These are phyloP conservation scores for Euura lappo DNA, from an alignment of 1,140 invertebrate genomes.

Conservation along the genomic window DNA sequence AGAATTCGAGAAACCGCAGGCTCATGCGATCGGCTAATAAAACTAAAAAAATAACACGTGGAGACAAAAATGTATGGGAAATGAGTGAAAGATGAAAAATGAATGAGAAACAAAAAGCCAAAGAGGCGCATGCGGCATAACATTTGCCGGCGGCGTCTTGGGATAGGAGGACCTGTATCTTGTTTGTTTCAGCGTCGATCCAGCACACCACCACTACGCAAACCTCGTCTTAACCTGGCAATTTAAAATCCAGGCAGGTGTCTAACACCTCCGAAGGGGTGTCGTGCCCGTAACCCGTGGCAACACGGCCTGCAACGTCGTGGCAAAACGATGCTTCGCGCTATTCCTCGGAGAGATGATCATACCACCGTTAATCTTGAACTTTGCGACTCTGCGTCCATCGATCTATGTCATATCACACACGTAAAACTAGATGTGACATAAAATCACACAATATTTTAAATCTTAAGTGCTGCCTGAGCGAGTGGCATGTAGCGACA, in stretches of 20 bases:
- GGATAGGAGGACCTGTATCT: slow-evolving; percentile 51
- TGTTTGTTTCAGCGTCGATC: slow-evolving; percentile 49
- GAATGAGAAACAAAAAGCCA: slow-evolving; percentile 24
- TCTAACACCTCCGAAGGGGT: not conserved
- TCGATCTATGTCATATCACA: not conserved
- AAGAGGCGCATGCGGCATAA: slow-evolving; percentile 31
- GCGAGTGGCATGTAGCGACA: too few species aligned
- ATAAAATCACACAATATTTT: too few species aligned
- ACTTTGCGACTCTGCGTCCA: not conserved
- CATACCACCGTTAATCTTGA: not conserved
- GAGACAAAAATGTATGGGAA: slow-evolving; percentile 11
- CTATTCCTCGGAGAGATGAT: not conserved
- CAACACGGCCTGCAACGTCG: not conserved
- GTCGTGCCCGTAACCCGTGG: slow-evolving; percentile 3
- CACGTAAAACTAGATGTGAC: too few species aligned
- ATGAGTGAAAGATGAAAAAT: slow-evolving; percentile 37
- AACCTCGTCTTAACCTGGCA: slow-evolving; percentile 1
- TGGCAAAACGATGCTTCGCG: not conserved
- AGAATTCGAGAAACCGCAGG: too few species aligned
- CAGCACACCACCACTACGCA: not conserved
- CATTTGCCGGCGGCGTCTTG: slow-evolving; percentile 49
- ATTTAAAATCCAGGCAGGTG: slow-evolving; percentile 7
- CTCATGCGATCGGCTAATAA: slow-evolving; percentile 28
- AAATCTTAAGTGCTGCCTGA: too few species aligned
- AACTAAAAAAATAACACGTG: not conserved